Percentiles rank a stretch among this genome's conserved stretches.
Evolutionary conservation across 2,113 vertebrate species (phyloP).

Genomic region (Callorhinus ursinus): DNA sequence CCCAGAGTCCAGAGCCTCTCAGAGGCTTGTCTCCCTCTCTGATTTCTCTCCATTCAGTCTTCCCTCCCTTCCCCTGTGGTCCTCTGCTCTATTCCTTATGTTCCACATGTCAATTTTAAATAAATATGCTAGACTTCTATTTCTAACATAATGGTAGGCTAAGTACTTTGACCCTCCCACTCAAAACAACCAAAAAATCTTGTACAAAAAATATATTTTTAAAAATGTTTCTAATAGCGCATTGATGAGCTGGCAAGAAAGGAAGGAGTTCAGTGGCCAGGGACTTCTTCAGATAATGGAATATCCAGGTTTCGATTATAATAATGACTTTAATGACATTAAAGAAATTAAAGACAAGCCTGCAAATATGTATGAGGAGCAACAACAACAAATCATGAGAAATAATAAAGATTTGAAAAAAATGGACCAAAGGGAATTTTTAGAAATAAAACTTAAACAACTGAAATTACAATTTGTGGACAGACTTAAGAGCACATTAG

Average conservation of each 20-base stretch:
- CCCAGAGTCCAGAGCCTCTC: not conserved
- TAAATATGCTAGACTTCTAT: not conserved
- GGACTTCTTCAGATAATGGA: not conserved
- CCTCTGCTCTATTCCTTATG: not conserved
- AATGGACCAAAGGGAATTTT: slow-evolving; percentile 20
- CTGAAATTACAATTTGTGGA: not conserved
- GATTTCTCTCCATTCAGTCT: not conserved
- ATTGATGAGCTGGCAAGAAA: not conserved
- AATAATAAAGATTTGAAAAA: not conserved
- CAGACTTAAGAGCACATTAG: not conserved
- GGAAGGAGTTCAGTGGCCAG: not conserved
- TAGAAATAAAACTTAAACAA: not conserved
- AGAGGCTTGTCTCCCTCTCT: not conserved
- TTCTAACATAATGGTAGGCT: not conserved
- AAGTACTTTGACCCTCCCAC: not conserved
- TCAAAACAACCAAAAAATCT: not conserved
- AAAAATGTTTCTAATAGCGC: not conserved
- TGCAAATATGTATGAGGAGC: not conserved
- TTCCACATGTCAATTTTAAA: not conserved
- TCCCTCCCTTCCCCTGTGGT: not conserved
- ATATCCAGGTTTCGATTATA: not conserved
- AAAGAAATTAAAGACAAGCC: not conserved
- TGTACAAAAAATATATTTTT: not conserved
- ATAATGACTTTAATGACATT: not conserved
- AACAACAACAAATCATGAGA: not conserved